Evolutionary conservation across 2,113 vertebrate species (phyloP).

Genomic region (Corynorhinus townsendii): DNA sequence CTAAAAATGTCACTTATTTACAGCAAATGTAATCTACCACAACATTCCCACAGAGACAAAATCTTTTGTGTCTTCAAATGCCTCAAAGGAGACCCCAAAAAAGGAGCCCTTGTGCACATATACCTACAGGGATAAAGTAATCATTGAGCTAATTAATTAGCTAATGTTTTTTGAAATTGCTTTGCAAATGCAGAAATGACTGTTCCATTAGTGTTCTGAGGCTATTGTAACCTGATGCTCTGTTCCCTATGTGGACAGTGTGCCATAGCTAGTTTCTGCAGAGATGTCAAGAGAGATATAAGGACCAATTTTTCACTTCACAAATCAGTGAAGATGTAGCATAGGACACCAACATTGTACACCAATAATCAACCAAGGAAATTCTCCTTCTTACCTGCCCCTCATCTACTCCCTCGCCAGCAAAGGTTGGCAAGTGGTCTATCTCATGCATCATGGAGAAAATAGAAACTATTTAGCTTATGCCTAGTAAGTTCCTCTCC

Average conservation of each 20-base stretch:
- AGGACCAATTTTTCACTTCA: neutral
- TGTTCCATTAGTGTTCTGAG: neutral
- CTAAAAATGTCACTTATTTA: constrained; percentile 72
- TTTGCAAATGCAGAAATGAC: constrained; percentile 18
- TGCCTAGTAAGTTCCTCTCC: neutral
- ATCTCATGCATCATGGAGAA: neutral
- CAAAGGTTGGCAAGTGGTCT: neutral
- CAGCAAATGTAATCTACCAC: constrained; percentile 70
- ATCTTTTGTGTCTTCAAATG: constrained; percentile 54
- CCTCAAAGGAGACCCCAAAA: constrained; percentile 37
- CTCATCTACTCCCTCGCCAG: neutral
- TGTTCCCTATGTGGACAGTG: neutral
- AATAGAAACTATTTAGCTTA: neutral
- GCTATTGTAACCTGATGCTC: neutral
- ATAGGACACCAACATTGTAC: neutral
- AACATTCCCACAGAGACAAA: constrained; percentile 66
- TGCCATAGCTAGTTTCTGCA: neutral
- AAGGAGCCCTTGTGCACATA: neutral
- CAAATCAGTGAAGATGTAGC: neutral
- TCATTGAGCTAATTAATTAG: constrained; percentile 58
- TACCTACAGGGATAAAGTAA: constrained; percentile 40
- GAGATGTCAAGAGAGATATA: neutral
- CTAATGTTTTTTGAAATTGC: constrained; percentile 47
- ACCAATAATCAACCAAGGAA: neutral
- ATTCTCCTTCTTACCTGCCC: neutral